Conservation (phyloP, 2,888 invertebrate genomes). For the Heteromurus nitidus region DNA sequence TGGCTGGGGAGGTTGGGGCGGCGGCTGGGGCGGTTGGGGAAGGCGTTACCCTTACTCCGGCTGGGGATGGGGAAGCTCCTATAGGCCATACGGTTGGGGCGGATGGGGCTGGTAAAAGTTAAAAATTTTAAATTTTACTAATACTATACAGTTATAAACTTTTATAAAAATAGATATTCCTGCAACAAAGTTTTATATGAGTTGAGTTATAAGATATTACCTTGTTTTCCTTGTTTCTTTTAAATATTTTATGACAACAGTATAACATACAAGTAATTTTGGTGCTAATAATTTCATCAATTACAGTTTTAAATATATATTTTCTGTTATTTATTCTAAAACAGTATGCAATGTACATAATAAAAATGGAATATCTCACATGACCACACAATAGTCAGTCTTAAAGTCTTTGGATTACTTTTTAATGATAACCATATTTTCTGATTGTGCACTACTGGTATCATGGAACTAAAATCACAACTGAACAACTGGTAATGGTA, state of each 20-base stretch:
- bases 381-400: background rate
- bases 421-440: too few species aligned
- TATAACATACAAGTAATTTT: background rate
- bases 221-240: too few species aligned
- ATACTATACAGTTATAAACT: background rate
- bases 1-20: slow-evolving; percentile 32
- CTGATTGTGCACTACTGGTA: too few species aligned
- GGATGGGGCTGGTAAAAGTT: slow-evolving; percentile 36
- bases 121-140: background rate
- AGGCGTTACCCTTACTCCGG: slow-evolving; percentile 7
- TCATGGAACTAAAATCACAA: too few species aligned
- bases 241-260: slow-evolving; percentile 9
- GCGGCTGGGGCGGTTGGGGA: slow-evolving; percentile 18
- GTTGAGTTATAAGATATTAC: background rate
- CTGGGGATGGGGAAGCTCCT: slow-evolving; percentile 9
- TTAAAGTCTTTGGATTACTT: slow-evolving; percentile 10
- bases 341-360: slow-evolving; percentile 40
- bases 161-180: background rate
- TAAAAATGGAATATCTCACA: slow-evolving; percentile 24
- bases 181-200: slow-evolving; percentile 1
- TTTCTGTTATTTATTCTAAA: slow-evolving; percentile 22
- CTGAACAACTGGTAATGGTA: too few species aligned
- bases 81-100: slow-evolving; percentile 11
- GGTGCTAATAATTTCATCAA: background rate
- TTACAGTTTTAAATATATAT: slow-evolving; percentile 13